Conservation (phyloP, 2,113 vertebrate genomes). For the Echinops telfairi region DNA sequence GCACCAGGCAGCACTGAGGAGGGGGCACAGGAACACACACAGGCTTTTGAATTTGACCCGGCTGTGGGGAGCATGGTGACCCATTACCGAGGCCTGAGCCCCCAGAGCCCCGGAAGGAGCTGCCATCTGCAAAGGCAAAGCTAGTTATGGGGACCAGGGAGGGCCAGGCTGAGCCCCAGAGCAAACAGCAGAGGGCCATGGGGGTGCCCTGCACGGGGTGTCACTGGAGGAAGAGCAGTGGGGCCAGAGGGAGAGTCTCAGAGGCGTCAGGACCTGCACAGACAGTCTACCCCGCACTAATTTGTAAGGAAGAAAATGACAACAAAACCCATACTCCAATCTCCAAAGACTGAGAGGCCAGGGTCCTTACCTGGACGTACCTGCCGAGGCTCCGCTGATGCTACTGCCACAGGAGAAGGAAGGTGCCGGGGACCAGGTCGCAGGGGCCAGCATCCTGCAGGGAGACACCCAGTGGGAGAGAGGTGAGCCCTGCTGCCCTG, state of each 20-base stretch:
- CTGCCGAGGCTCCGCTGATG: neutral
- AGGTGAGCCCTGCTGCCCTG: neutral
- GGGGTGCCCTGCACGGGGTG: no score
- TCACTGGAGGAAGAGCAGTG: no score
- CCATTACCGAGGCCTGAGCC: neutral
- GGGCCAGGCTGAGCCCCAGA: neutral
- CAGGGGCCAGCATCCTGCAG: slow-evolving; percentile 50
- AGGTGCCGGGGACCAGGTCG: neutral
- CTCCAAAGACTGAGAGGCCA: neutral
- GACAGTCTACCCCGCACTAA: neutral
- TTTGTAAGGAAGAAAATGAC: neutral
- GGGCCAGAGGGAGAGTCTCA: neutral
- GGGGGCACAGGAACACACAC: neutral
- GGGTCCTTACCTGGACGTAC: slow-evolving; percentile 36
- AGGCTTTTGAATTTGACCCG: accelerated
- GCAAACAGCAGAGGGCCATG: no score
- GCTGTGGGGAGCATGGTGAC: neutral
- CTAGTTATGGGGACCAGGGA: neutral
- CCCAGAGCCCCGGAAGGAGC: neutral
- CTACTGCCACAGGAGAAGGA: neutral
- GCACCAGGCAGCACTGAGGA: neutral
- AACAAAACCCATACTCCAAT: neutral
- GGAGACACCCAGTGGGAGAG: neutral
- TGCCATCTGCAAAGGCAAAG: neutral
- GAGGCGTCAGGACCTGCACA: neutral